These are phyloP conservation scores for Cheilosia variabilis DNA, from an alignment of 2,888 invertebrate genomes.

Conservation along the genomic window DNA sequence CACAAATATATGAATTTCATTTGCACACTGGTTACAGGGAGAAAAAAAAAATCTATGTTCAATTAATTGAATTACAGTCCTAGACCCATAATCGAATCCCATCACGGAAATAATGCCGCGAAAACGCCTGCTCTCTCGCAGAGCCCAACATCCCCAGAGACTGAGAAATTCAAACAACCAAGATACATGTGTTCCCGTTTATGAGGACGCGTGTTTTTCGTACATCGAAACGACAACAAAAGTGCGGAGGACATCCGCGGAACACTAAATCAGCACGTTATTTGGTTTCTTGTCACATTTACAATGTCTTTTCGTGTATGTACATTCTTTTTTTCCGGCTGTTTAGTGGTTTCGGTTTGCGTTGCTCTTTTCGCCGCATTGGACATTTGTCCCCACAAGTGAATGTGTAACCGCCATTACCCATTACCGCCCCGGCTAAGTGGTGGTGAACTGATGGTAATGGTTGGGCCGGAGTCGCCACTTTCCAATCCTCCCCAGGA, in stretches of 20 bases:
- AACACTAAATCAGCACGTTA: constrained; percentile 77
- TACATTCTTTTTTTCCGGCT: constrained; percentile 74
- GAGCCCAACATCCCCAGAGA: constrained; percentile 64
- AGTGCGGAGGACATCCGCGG: constrained; percentile 75
- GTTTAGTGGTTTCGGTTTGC: constrained; percentile 64
- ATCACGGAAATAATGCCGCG: constrained; percentile 19
- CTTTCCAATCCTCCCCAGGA: constrained; percentile 55
- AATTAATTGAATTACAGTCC: constrained; percentile 29
- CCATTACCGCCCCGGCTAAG: constrained; percentile 72
- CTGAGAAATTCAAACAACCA: constrained; percentile 72
- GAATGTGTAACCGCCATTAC: constrained; percentile 68
- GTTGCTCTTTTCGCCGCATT: constrained; percentile 47
- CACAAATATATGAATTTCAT: constrained; percentile 1
- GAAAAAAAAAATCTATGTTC: constrained; percentile 1
- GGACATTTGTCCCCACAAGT: constrained; percentile 64
- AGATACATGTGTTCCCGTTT: constrained; percentile 76
- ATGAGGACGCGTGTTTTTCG: constrained; percentile 76
- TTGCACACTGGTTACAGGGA: background rate
- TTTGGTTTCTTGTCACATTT: constrained; percentile 78
- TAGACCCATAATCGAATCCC: constrained; percentile 37
- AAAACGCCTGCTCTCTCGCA: constrained; percentile 46
- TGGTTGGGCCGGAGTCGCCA: constrained; percentile 34
- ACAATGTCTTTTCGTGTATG: constrained; percentile 75
- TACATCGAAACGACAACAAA: constrained; percentile 70
- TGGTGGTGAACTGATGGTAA: constrained; percentile 46